Conservation (phyloP, 2,888 invertebrate species). For the Calephelis perditalis region DNA sequence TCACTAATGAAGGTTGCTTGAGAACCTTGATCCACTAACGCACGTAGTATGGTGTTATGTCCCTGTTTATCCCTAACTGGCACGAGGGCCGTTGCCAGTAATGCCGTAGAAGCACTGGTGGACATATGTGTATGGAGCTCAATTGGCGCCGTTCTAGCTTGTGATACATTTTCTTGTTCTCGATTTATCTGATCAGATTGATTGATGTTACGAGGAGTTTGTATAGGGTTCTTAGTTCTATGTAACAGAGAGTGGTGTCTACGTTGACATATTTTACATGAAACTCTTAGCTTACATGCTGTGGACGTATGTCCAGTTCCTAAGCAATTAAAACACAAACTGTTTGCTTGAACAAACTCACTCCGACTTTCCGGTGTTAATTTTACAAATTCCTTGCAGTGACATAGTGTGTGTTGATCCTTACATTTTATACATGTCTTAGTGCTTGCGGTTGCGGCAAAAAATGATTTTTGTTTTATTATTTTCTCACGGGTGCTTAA, state of each 20-base stretch:
- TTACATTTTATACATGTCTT: slow-evolving; percentile 1
- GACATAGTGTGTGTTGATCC: not conserved
- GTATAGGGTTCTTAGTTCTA: not conserved
- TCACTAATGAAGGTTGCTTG: slow-evolving; percentile 21
- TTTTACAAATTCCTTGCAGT: slow-evolving; percentile 5
- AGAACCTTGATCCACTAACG: slow-evolving; percentile 20
- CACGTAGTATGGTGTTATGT: slow-evolving; percentile 9
- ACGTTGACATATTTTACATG: slow-evolving; percentile 7
- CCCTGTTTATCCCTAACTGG: slow-evolving; percentile 6
- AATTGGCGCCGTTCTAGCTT: not conserved
- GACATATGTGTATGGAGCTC: not conserved
- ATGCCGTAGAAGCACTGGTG: not conserved
- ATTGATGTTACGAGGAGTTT: not conserved
- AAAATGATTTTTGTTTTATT: not conserved
- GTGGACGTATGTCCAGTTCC: not conserved
- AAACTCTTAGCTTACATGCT: not conserved
- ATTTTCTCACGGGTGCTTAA: not conserved
- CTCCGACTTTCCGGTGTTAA: not conserved
- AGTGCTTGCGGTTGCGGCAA: not conserved
- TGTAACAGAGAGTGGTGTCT: slow-evolving; percentile 13
- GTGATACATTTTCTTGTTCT: not conserved
- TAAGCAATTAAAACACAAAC: slow-evolving; percentile 13
- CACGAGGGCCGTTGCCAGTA: slow-evolving; percentile 6
- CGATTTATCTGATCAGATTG: slow-evolving; percentile 9
- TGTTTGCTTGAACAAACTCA: not conserved